Conservation (phyloP, 2,888 invertebrate species). For the Nephrotoma guestfalica region DNA sequence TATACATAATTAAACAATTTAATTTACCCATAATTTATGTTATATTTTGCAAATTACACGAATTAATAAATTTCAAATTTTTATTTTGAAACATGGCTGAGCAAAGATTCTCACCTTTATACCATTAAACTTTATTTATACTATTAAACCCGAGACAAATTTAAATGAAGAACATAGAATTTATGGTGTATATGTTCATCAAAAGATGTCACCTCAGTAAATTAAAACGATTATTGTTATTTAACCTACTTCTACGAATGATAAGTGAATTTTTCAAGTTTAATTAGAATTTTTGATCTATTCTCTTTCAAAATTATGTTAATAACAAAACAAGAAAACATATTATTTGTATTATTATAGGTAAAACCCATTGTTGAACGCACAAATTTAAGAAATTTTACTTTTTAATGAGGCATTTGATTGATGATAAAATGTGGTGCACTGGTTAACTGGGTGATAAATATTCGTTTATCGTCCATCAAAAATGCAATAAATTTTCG, state of each 20-base stretch:
- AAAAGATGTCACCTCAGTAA: not conserved
- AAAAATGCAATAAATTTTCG: too few species aligned
- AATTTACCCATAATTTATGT: too few species aligned
- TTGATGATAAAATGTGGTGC: not conserved
- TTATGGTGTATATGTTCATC: not conserved
- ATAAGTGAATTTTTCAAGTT: not conserved
- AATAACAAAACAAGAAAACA: not conserved
- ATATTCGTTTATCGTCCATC: too few species aligned
- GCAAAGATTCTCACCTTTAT: not conserved
- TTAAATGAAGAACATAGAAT: not conserved
- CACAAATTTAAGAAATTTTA: not conserved
- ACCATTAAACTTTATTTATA: not conserved
- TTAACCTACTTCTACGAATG: not conserved
- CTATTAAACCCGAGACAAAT: not conserved
- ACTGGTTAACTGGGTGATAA: not conserved
- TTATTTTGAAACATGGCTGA: too few species aligned
- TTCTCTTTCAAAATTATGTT: not conserved
- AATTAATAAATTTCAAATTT: too few species aligned
- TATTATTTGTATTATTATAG: not conserved
- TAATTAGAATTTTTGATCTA: not conserved
- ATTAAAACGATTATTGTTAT: not conserved
- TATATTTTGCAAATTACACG: too few species aligned
- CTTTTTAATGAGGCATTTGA: not conserved
- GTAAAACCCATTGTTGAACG: not conserved
- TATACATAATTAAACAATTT: too few species aligned